Conservation (phyloP, 2,888 invertebrate genomes). For the Diadegma fenestrale region DNA sequence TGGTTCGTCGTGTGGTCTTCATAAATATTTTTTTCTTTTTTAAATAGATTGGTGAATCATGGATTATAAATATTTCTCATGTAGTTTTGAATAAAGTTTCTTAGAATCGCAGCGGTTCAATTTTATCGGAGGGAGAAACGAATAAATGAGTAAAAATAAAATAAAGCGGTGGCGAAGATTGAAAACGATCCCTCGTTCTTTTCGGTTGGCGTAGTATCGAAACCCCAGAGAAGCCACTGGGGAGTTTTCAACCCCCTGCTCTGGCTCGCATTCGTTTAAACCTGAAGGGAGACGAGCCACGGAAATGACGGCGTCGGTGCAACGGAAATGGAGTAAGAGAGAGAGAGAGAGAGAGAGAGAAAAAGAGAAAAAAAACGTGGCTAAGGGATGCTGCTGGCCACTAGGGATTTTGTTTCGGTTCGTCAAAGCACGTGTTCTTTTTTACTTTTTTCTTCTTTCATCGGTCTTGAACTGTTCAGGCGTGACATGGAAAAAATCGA, state of each 20-base stretch:
- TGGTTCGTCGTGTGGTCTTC: background rate
- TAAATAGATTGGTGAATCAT: background rate
- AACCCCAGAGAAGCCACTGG: conserved; percentile 30
- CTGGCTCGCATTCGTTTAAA: conserved; percentile 34
- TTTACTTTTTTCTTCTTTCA: conserved; percentile 10
- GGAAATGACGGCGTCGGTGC: conserved; percentile 56
- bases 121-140: background rate
- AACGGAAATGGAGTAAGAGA: conserved; percentile 43
- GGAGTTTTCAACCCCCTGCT: conserved; percentile 28
- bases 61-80: background rate
- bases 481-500: conserved; percentile 47
- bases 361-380: conserved; percentile 1
- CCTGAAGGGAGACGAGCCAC: conserved; percentile 29
- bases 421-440: conserved; percentile 22
- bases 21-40: background rate
- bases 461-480: conserved; percentile 32
- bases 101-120: background rate
- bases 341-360: conserved; percentile 13
- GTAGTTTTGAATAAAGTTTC: background rate
- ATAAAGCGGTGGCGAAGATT: conserved; percentile 25
- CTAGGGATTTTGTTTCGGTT: conserved; percentile 30
- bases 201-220: conserved; percentile 21
- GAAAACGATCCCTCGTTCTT: conserved; percentile 43
- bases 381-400: conserved; percentile 21
- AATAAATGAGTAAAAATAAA: background rate